Percentiles rank a stretch among this genome's conserved stretches.
Evolutionary conservation across 2,113 vertebrate species (phyloP).

Genomic region (Stegastes partitus): DNA sequence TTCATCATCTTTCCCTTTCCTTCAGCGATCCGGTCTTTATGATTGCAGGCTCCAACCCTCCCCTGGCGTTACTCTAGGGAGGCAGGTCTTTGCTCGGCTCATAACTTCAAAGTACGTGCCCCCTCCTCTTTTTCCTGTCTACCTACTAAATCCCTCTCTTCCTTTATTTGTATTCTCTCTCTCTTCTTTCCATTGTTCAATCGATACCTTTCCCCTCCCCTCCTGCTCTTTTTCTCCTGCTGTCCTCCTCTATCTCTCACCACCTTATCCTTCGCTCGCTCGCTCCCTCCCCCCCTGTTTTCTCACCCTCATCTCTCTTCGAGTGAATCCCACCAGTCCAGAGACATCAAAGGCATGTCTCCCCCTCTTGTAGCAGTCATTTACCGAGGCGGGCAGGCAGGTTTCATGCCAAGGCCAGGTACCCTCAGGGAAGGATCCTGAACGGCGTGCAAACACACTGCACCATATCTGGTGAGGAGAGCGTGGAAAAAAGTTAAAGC

Average conservation of each 20-base stretch:
- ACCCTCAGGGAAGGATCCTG: slow-evolving; percentile 49
- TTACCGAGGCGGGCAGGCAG: slow-evolving; percentile 32
- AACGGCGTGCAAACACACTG: slow-evolving; percentile 49
- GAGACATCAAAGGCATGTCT: slow-evolving; percentile 64
- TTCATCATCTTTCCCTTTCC: slow-evolving; percentile 56
- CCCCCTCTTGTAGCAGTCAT: slow-evolving; percentile 31
- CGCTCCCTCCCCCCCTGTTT: not conserved
- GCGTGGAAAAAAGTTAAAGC: slow-evolving; percentile 35
- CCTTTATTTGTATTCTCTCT: slow-evolving; percentile 66
- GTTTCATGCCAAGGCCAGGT: slow-evolving; percentile 71
- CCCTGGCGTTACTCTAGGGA: slow-evolving; percentile 45
- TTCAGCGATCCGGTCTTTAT: slow-evolving; percentile 40
- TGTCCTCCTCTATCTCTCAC: slow-evolving; percentile 34
- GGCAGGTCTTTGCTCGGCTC: slow-evolving; percentile 45
- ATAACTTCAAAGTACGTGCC: slow-evolving; percentile 66
- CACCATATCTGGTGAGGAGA: slow-evolving; percentile 34
- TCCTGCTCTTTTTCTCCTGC: slow-evolving; percentile 7
- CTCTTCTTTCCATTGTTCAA: slow-evolving; percentile 55
- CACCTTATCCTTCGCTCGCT: slow-evolving; percentile 42
- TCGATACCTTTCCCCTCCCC: slow-evolving; percentile 54
- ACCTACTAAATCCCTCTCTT: slow-evolving; percentile 31
- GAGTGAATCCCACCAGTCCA: slow-evolving; percentile 46
- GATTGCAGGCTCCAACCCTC: slow-evolving; percentile 35
- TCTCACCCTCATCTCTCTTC: slow-evolving; percentile 27
- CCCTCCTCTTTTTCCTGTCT: slow-evolving; percentile 42